Evolutionary conservation across 2,113 vertebrate genomes (phyloP).

Genomic region (Hiodon alosoides): DNA sequence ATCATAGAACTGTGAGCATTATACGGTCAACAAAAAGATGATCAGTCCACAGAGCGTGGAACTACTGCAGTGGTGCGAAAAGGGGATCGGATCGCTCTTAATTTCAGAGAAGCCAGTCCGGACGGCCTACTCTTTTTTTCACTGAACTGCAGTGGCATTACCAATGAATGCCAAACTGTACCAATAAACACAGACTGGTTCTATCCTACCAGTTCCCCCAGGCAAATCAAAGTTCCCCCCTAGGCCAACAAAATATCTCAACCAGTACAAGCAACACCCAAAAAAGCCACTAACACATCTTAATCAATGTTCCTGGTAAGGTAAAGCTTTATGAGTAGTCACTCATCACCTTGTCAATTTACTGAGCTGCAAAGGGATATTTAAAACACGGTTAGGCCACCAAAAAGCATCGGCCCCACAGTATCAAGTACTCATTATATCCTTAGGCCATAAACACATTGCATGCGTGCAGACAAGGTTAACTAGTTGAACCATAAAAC

Average conservation of each 20-base stretch:
- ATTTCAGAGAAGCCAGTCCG: neutral
- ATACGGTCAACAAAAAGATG: neutral
- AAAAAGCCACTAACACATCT: too few species aligned
- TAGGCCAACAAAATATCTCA: neutral
- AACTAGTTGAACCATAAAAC: neutral
- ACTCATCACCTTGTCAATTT: neutral
- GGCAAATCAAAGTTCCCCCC: too few species aligned
- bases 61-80: neutral
- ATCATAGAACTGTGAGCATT: neutral
- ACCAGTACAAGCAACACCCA: neutral
- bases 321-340: neutral
- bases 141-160: slow-evolving; percentile 29
- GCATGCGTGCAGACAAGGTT: neutral
- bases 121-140: slow-evolving; percentile 15
- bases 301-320: too few species aligned
- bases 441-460: neutral
- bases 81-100: neutral
- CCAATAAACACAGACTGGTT: neutral
- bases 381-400: neutral
- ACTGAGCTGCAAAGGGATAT: neutral
- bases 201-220: neutral
- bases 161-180: neutral
- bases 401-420: too few species aligned
- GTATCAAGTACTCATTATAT: neutral
- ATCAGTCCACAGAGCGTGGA: neutral